Evolutionary conservation across 2,888 invertebrate species (phyloP).

Genomic region (Hirudinaria manillensis): DNA sequence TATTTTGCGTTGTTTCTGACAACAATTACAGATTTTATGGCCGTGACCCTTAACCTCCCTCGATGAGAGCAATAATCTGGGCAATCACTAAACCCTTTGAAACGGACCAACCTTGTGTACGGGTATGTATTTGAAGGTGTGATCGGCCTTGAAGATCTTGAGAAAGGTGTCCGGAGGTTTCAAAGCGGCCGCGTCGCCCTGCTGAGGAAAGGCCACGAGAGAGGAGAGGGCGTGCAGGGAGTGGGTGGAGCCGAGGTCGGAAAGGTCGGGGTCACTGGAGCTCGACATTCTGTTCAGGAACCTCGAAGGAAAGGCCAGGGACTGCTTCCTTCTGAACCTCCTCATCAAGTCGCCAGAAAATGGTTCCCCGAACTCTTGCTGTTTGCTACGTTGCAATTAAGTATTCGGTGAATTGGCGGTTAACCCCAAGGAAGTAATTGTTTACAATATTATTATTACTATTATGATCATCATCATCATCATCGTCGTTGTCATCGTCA

Average conservation of each 20-base stretch:
- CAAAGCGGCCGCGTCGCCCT: background rate
- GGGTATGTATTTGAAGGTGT: background rate
- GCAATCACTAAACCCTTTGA: too few species aligned
- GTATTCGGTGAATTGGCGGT: too few species aligned
- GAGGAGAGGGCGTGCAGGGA: background rate
- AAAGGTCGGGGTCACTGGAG: slow-evolving; percentile 47
- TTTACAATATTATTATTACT: too few species aligned
- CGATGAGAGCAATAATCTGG: too few species aligned
- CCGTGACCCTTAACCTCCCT: too few species aligned
- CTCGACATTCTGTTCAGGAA: slow-evolving; percentile 16
- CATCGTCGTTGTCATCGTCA: too few species aligned
- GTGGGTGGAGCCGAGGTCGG: slow-evolving; percentile 34
- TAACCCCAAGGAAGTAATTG: too few species aligned
- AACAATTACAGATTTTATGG: too few species aligned
- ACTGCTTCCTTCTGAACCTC: background rate
- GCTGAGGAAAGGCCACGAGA: background rate
- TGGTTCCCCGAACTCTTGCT: background rate
- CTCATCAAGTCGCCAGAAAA: background rate
- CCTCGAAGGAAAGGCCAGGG: background rate
- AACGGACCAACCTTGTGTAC: slow-evolving; percentile 5
- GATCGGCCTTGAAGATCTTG: slow-evolving; percentile 1
- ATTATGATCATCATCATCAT: too few species aligned
- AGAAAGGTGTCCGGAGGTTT: slow-evolving; percentile 6
- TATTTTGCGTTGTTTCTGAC: too few species aligned
- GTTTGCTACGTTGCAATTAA: too few species aligned